Conservation (phyloP, 2,113 vertebrate species). For the Scartelaos histophorus region DNA sequence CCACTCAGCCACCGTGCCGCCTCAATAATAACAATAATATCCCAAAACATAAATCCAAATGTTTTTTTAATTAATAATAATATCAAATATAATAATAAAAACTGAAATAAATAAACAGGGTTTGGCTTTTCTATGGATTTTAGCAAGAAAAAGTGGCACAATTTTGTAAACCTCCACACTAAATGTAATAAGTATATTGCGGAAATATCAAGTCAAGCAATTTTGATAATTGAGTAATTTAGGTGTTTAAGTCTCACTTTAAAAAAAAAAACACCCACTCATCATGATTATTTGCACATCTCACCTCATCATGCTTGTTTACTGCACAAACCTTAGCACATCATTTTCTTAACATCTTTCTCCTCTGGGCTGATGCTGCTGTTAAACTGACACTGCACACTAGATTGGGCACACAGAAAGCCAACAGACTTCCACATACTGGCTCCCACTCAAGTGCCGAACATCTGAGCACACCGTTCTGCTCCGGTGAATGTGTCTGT, state of each 20-base stretch:
- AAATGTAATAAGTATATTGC: too few relatives aligned
- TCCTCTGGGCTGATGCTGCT: constrained; percentile 19
- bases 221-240: too few relatives aligned
- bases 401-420: constrained; percentile 39
- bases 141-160: too few relatives aligned
- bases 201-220: too few relatives aligned
- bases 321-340: neutral
- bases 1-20: too few relatives aligned
- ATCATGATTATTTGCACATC: neutral
- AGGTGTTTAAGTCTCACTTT: neutral
- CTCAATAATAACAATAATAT: too few relatives aligned
- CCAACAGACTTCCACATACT: constrained; percentile 31
- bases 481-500: constrained; percentile 61
- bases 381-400: constrained; percentile 17
- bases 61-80: too few relatives aligned
- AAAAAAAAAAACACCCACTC: neutral
- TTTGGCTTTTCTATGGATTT: too few relatives aligned
- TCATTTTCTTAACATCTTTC: constrained; percentile 35
- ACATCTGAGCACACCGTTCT: constrained; percentile 57
- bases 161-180: too few relatives aligned
- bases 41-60: too few relatives aligned
- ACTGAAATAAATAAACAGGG: too few relatives aligned
- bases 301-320: neutral
- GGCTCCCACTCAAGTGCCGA: constrained; percentile 49
- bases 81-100: too few relatives aligned